Conservation (phyloP, 2,888 invertebrate species). For the Sthenelais limicola region DNA sequence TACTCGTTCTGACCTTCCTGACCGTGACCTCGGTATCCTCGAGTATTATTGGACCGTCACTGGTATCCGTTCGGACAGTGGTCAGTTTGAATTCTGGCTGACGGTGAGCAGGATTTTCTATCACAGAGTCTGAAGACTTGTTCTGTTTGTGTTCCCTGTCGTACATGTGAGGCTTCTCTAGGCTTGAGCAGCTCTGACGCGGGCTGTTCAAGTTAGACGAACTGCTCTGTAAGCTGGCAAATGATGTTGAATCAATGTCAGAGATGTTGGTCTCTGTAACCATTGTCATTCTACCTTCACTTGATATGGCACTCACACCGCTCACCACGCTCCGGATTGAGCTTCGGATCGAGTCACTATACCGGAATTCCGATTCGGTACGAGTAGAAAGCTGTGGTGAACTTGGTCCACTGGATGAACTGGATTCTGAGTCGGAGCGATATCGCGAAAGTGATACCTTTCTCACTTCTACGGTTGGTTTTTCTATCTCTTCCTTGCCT, state of each 20-base stretch:
- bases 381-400: slow-evolving; percentile 43
- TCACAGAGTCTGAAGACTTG: slow-evolving; percentile 27
- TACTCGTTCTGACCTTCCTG: slow-evolving; percentile 12
- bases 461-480: slow-evolving; percentile 40
- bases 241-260: slow-evolving; percentile 3
- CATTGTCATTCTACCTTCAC: slow-evolving; percentile 48
- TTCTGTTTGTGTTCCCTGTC: slow-evolving; percentile 14
- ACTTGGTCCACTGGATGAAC: slow-evolving; percentile 38
- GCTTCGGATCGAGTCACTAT: slow-evolving; percentile 47
- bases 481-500: background rate
- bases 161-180: background rate
- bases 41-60: slow-evolving; percentile 22
- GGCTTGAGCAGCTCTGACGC: background rate
- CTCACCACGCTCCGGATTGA: slow-evolving; percentile 43
- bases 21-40: slow-evolving; percentile 28
- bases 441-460: slow-evolving; percentile 21
- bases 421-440: slow-evolving; percentile 38
- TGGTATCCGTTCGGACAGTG: background rate
- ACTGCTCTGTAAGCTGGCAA: slow-evolving; percentile 17
- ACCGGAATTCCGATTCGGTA: slow-evolving; percentile 41
- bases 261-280: slow-evolving; percentile 45
- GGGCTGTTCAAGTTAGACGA: background rate
- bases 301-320: slow-evolving; percentile 36
- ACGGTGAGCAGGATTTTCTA: slow-evolving; percentile 20
- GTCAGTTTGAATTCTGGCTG: slow-evolving; percentile 9